Conservation (phyloP, 1,140 invertebrate species). For the Ceratoteleas bidentatus region DNA sequence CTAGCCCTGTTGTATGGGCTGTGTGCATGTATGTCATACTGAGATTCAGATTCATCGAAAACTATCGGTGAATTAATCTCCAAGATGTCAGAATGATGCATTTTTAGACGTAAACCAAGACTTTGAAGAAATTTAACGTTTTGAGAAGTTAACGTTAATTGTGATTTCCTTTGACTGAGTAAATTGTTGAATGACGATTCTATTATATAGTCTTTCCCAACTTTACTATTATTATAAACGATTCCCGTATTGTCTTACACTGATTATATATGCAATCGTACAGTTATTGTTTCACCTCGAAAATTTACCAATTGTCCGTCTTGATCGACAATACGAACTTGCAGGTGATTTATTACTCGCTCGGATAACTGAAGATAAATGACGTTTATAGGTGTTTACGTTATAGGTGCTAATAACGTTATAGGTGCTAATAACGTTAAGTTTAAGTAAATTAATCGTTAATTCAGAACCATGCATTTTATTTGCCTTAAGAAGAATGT, state of each 20-base stretch:
- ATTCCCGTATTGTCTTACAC: slow-evolving; percentile 29
- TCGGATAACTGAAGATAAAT: slow-evolving; percentile 36
- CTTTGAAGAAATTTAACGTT: no score
- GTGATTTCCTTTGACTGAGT: slow-evolving; percentile 1
- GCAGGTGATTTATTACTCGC: slow-evolving; percentile 27
- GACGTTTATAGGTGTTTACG: slow-evolving; percentile 10
- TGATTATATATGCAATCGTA: slow-evolving; percentile 50
- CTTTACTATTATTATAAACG: slow-evolving; percentile 15
- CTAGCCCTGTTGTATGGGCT: slow-evolving; percentile 70
- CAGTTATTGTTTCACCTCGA: slow-evolving; percentile 65
- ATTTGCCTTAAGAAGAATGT: slow-evolving; percentile 33
- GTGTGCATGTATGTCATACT: no score
- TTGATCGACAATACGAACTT: slow-evolving; percentile 41
- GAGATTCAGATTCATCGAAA: slow-evolving; percentile 68
- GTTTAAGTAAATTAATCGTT: slow-evolving; percentile 59
- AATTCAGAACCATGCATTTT: slow-evolving; percentile 48
- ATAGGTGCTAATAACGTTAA: slow-evolving; percentile 55
- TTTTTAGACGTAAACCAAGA: no score
- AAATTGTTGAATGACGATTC: not conserved
- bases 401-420: not conserved
- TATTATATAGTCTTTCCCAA: slow-evolving; percentile 36
- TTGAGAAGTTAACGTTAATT: slow-evolving; percentile 10
- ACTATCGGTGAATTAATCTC: not conserved
- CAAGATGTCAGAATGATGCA: not conserved
- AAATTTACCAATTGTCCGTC: slow-evolving; percentile 41